Evolutionary conservation across 2,888 invertebrate species (phyloP), one percentile per base, ranked within the genome.

Genomic region (Thecophora atra): DNA sequence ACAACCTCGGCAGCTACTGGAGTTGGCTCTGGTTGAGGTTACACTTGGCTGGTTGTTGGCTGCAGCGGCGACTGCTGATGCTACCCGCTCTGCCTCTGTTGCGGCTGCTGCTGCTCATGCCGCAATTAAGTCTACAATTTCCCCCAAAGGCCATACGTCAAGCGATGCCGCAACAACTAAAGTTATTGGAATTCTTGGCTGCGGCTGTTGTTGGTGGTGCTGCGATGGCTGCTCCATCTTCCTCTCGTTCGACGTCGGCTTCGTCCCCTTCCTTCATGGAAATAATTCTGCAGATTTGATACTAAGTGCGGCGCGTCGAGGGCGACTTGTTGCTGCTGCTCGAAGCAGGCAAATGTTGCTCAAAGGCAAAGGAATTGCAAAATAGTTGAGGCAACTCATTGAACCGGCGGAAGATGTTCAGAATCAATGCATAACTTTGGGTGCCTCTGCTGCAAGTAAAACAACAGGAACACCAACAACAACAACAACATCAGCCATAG

Each of bases 51-150:
- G 11, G 24, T 51, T 62, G 70, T 54, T 68, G n/a, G 51, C 42
- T 70, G 42, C 21, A 28, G 30, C 58, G 17, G 51, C 71, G 30
- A 44, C 42, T 56, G 30, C 51, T 51, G 51, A 51, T 51, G 51
- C 13, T 21, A 15, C 54, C 11, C 54, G 19, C 54, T 37, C 37
- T 37, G 7, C 11, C 37, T 37, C 37, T 30, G 54, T 60, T 26
- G 44, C 13, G 21, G 52, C 37, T 54, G 28, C 54, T 67, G 26
- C 26, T 24, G 15, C 15, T 24, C 26, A 47, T 64, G 67, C 47
- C 60, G 69, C 69, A 69, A 69, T 69, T 69, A 69, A 69, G 69
- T 60, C 60, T 58, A 69, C 69, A 47, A 69, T 69, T 69, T 69
- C 60, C 60, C 60, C 26, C 69, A 60, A 69, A 60, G 69, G 69